These are phyloP conservation scores for Orthosia gothica DNA, from an alignment of 2,888 invertebrate genomes.

Conservation along the genomic window DNA sequence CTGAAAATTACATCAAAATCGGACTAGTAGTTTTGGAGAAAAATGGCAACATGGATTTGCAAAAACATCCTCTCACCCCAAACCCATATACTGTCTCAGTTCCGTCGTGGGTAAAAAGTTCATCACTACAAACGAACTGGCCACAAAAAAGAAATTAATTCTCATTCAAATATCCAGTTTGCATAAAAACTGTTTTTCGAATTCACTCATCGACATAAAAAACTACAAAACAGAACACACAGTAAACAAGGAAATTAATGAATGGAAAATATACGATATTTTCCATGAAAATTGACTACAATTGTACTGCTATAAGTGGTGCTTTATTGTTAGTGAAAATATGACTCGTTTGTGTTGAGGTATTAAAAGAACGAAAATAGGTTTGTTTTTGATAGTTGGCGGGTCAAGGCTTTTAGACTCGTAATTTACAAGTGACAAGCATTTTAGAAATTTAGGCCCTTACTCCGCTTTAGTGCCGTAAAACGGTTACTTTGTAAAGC, in stretches of 20 bases:
- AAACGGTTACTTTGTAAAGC: too few relatives aligned
- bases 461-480: too few relatives aligned
- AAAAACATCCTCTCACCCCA: too few relatives aligned
- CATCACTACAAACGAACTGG: not conserved
- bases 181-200: not conserved
- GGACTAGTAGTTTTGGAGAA: too few relatives aligned
- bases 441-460: too few relatives aligned
- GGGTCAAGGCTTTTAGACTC: slow-evolving; percentile 4
- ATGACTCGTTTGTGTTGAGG: slow-evolving; percentile 11
- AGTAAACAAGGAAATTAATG: slow-evolving; percentile 28
- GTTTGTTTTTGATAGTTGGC: not conserved
- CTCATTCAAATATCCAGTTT: slow-evolving; percentile 7
- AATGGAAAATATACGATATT: slow-evolving; percentile 21
- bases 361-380: slow-evolving; percentile 2
- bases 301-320: slow-evolving; percentile 11
- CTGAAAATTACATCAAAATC: too few relatives aligned
- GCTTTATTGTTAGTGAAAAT: slow-evolving; percentile 32
- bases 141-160: slow-evolving; percentile 5
- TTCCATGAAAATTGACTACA: slow-evolving; percentile 3
- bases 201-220: slow-evolving; percentile 8
- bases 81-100: too few relatives aligned
- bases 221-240: slow-evolving; percentile 4
- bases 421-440: not conserved
- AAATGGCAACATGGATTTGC: too few relatives aligned
- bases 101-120: not conserved